phyloP scores from a whole-genome alignment of 2,113 vertebrate genomes.

The Embiotoca jacksoni region DNA sequence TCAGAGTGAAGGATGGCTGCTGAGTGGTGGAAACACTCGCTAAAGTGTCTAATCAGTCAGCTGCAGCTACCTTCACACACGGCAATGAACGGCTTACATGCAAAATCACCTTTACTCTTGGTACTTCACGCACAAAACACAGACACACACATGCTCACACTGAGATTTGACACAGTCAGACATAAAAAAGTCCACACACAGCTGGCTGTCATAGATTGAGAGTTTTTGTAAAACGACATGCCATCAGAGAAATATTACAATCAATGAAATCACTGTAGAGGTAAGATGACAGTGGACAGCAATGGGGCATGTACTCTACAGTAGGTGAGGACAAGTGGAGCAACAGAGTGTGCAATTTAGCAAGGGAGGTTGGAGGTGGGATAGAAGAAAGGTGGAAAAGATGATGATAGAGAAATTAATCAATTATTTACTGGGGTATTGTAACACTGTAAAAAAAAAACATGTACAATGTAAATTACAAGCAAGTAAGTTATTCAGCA shows the following conservation, averaged over 20 bases:
- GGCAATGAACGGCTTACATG: not conserved
- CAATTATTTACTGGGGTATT: too few relatives aligned
- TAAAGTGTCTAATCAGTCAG: constrained; percentile 65
- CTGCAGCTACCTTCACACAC: constrained; percentile 30
- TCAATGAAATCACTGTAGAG: constrained; percentile 32
- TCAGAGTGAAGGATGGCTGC: constrained; percentile 59
- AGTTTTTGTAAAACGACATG: constrained; percentile 12
- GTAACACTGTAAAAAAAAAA: too few relatives aligned
- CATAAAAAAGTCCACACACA: not conserved
- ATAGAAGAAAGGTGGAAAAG: not conserved
- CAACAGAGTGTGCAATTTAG: not conserved
- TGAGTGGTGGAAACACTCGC: constrained; percentile 61
- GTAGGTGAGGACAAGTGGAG: not conserved
- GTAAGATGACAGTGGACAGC: not conserved
- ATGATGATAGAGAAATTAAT: not conserved
- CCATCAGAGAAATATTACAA: constrained; percentile 14
- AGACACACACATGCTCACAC: not conserved
- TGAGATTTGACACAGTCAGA: not conserved
- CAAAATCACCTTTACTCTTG: not conserved
- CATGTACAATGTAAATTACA: too few relatives aligned
- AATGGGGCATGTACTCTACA: constrained; percentile 4
- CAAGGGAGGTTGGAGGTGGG: not conserved
- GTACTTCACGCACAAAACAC: not conserved
- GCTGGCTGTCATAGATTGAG: not conserved
- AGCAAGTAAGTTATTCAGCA: too few relatives aligned